Evolutionary conservation across 2,888 invertebrate genomes (phyloP).

Genomic region (Patella ulyssiponensis): DNA sequence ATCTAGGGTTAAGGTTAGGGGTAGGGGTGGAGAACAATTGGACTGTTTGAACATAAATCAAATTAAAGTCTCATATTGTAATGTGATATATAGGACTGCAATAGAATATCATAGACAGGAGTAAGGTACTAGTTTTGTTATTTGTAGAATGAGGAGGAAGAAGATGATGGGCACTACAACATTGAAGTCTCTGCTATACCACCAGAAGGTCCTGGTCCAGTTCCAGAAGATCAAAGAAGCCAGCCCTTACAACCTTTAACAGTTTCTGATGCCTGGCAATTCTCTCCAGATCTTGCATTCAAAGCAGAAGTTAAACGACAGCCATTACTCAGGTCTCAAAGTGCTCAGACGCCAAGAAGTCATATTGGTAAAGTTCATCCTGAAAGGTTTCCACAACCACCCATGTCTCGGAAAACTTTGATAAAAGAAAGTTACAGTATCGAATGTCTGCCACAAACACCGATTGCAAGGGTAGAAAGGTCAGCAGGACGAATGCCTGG

Average conservation of each 20-base stretch:
- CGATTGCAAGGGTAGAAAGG: conserved; percentile 53
- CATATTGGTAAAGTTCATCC: neutral
- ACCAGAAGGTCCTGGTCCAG: neutral
- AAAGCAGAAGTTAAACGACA: neutral
- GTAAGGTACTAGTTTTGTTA: neutral
- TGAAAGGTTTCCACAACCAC: neutral
- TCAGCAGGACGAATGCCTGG: conserved; percentile 60
- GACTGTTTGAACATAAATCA: no score
- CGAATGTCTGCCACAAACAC: conserved; percentile 46
- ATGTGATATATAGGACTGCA: no score
- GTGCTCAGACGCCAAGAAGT: neutral
- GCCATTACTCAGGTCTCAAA: neutral
- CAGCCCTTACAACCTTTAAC: neutral
- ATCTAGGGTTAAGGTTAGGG: no score
- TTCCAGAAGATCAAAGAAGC: neutral
- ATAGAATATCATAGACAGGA: no score
- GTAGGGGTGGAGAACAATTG: no score
- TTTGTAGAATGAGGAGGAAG: neutral
- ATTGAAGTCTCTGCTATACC: neutral
- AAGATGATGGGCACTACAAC: neutral
- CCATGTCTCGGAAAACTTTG: conserved; percentile 19
- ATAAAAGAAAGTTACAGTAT: conserved; percentile 52
- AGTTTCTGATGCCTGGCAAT: neutral
- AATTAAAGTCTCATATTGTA: no score
- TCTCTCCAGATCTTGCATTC: neutral